Evolutionary conservation across 2,888 invertebrate genomes (phyloP), one percentile per base, ranked within the genome.

Genomic region (Caradrina kadenii): DNA sequence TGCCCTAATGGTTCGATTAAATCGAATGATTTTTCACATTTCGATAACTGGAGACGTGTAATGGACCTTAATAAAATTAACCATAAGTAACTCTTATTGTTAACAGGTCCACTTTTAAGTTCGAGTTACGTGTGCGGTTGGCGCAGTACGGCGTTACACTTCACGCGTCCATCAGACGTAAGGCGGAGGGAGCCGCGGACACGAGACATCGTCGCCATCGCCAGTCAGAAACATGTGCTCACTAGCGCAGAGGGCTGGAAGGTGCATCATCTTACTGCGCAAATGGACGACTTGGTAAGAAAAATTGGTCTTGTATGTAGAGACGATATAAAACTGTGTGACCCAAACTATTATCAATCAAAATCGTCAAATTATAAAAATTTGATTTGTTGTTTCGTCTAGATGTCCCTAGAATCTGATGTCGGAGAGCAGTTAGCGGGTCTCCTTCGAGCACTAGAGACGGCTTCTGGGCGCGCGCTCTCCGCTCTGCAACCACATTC

Each of bases 241-340:
- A 98, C 98, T 87, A 98, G 98, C 93, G 97, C 98, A 21, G 98
- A 98, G 83, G 99, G 99, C 0, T 99, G 99, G 99, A 99, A 99
- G 95, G 97, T 99, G 73, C 97, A 98, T 95, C 99, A 99, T 91
- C 96, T 99, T 83, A 98, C 98, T 50, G 97, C 98, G 54, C 99
- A 99, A 96, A 98, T 99, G 97, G 98, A 99, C 88, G 98, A 99
- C 92, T 95, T 99, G 96, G 99, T 98, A 94, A 91, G 19, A 42
- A 52, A 8, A 48, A 7, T 8, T 35, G 35, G 0, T 35, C 35
- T 35, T 35, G 35, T 35, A 35, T 35, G 35, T 35, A 35, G 35
- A 35, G 8, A 1, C 4, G 26, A 26, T 26, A 26, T 26, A 3
- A 35, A 35, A 8, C 1, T 8, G 7, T 35, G 35, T 39, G 11